Evolutionary conservation across 1,140 invertebrate species (phyloP).

Genomic region (Aradophagus sp.): DNA sequence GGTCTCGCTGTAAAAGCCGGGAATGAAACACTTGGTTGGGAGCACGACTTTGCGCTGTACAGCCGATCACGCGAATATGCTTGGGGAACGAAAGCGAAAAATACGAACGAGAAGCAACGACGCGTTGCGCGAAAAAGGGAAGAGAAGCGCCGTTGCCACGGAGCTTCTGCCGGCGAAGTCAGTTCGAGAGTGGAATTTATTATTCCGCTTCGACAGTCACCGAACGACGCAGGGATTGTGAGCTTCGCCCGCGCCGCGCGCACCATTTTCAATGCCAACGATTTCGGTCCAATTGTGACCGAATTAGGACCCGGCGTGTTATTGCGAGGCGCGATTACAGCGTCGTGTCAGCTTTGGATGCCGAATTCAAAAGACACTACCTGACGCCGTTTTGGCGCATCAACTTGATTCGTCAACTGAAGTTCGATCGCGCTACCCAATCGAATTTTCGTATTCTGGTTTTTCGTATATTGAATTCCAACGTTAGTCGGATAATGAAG

Average conservation of each 20-base stretch:
- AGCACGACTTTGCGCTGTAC: constrained; percentile 41
- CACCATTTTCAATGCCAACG: constrained; percentile 52
- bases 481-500: too few relatives aligned
- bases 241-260: constrained; percentile 27
- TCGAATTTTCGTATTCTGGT: too few relatives aligned
- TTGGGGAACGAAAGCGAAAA: constrained; percentile 41
- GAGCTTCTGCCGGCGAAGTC: constrained; percentile 32
- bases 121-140: constrained; percentile 24
- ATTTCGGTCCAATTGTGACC: constrained; percentile 46
- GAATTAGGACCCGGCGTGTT: constrained; percentile 57
- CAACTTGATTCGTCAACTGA: neutral
- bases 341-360: neutral
- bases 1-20: constrained; percentile 37
- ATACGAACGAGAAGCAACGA: constrained; percentile 26
- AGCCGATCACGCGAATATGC: constrained; percentile 48
- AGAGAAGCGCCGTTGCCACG: constrained; percentile 6
- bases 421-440: too few relatives aligned
- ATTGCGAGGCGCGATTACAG: constrained; percentile 10
- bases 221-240: constrained; percentile 44
- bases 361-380: neutral
- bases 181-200: constrained; percentile 56
- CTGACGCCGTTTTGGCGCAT: neutral
- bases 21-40: constrained; percentile 41
- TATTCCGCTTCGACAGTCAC: constrained; percentile 55
- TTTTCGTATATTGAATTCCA: too few relatives aligned